Conservation (phyloP, 2,113 vertebrate genomes). For the Pongo pygmaeus region DNA sequence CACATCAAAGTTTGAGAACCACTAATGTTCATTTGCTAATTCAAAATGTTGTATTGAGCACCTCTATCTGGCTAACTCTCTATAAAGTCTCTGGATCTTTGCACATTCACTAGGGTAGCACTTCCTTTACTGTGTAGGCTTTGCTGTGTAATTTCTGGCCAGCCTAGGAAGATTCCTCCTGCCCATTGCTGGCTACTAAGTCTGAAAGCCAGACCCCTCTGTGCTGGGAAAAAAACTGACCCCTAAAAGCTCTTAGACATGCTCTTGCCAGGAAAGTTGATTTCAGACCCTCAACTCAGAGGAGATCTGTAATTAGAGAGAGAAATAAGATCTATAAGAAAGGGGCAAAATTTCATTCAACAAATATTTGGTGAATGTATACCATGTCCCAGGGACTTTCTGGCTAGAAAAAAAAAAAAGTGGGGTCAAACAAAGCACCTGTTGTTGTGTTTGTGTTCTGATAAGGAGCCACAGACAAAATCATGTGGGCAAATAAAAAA, state of each 20-base stretch:
- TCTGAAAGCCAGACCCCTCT: background rate
- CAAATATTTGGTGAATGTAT: background rate
- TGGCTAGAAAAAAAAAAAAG: rapidly evolving
- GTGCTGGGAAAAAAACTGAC: background rate
- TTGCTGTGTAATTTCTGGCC: background rate
- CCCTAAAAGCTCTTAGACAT: background rate
- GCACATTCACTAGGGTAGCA: background rate
- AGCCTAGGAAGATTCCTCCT: background rate
- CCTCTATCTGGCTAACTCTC: background rate
- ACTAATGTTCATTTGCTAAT: background rate
- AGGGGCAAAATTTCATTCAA: background rate
- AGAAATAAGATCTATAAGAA: background rate
- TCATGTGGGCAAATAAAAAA: background rate
- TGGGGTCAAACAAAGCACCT: background rate
- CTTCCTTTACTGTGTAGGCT: background rate
- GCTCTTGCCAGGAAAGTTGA: background rate
- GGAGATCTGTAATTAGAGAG: background rate
- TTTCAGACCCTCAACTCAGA: background rate
- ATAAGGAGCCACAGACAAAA: background rate
- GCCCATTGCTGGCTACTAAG: background rate
- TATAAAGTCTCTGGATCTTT: background rate
- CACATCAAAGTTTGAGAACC: background rate
- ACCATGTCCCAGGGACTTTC: background rate
- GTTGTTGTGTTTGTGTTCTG: background rate
- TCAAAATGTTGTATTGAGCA: background rate